phyloP scores from a whole-genome alignment of 1,140 invertebrate species.

The Nasonia longicornis region DNA sequence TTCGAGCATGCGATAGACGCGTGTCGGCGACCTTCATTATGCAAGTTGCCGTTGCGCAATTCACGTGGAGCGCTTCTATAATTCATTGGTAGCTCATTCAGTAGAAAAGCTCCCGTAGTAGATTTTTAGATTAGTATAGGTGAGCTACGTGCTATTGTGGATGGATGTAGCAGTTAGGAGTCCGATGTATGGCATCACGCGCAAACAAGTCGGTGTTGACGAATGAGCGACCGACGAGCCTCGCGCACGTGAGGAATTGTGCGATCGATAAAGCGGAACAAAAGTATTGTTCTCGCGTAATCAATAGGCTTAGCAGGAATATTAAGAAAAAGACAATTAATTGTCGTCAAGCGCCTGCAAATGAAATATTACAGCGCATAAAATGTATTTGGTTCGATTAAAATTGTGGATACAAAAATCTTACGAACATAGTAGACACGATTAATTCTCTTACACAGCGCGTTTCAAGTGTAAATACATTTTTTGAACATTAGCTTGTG shows the following conservation, averaged over 20 bases:
- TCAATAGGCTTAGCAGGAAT: not conserved
- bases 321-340: not conserved
- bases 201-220: not conserved
- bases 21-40: not conserved
- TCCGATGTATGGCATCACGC: too few relatives aligned
- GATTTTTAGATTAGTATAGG: not conserved
- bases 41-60: not conserved
- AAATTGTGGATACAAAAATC: conserved; percentile 35
- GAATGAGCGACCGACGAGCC: not conserved
- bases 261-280: too few relatives aligned
- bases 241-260: not conserved
- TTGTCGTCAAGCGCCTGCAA: not conserved
- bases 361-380: not conserved
- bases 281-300: not conserved
- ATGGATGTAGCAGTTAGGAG: too few relatives aligned
- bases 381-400: conserved; percentile 42
- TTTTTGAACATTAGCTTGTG: not conserved
- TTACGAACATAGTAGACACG: not conserved
- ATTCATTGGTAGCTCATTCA: not conserved
- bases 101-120: not conserved
- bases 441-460: not conserved
- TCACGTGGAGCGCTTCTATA: not conserved
- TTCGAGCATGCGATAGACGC: not conserved
- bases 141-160: not conserved
- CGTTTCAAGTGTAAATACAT: not conserved